Evolutionary conservation across 1,140 invertebrate genomes (phyloP).

Genomic region (Mya arenaria): DNA sequence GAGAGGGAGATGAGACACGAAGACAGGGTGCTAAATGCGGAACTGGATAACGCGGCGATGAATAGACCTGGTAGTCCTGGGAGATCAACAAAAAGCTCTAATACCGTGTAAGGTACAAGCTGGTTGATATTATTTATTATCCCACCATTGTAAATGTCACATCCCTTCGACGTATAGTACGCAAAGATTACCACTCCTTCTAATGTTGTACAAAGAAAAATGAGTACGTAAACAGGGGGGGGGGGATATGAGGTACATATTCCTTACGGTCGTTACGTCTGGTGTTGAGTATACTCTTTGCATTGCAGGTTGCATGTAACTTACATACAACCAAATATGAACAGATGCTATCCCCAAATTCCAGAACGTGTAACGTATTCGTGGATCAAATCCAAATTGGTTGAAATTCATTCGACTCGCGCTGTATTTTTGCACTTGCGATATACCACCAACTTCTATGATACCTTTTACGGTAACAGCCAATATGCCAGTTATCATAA

Average conservation of each 20-base stretch:
- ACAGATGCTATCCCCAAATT: not conserved
- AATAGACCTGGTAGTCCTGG: constrained; percentile 12
- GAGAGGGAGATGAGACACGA: constrained; percentile 10
- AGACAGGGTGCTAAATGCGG: constrained; percentile 11
- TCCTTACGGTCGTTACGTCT: not conserved
- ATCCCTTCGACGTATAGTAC: not conserved
- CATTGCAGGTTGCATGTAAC: not conserved
- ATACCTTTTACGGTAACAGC: not conserved
- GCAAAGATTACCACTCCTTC: constrained; percentile 6
- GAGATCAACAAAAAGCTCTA: not conserved
- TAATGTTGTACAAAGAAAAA: not conserved
- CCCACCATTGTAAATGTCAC: not conserved
- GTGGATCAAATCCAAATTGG: not conserved
- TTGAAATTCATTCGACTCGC: not conserved
- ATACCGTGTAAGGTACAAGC: not conserved
- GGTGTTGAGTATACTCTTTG: not conserved
- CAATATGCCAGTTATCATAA: constrained; percentile 5
- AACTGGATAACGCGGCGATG: not conserved
- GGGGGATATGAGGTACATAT: not conserved
- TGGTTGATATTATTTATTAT: constrained; percentile 1
- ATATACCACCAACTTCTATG: not conserved
- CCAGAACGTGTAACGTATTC: constrained; percentile 22
- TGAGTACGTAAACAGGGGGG: not conserved
- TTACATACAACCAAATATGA: not conserved
- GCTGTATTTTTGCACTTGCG: not conserved